Percentiles rank a stretch among this genome's conserved stretches.
These are phyloP conservation scores for Sardina pilchardus DNA, from an alignment of 2,113 vertebrate genomes.

Conservation along the genomic window DNA sequence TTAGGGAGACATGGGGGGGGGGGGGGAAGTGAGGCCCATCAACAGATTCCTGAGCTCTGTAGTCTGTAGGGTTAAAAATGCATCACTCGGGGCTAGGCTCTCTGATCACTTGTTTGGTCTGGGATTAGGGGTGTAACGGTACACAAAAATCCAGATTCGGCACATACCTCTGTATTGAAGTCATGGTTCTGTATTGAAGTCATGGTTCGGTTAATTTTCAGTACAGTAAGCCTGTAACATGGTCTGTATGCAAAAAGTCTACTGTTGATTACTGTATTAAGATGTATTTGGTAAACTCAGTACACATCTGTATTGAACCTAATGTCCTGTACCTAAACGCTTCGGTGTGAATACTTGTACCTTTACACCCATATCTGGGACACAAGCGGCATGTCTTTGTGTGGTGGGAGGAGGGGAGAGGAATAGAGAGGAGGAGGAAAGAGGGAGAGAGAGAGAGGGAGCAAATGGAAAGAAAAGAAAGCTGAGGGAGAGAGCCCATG, in stretches of 20 bases:
- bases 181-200: no score
- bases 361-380: neutral
- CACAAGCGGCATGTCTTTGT: neutral
- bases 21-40: neutral
- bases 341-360: no score
- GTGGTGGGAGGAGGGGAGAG: slow-evolving; percentile 35
- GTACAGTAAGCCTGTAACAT: no score
- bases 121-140: neutral
- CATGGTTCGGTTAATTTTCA: no score
- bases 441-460: slow-evolving; percentile 40
- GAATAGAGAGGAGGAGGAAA: slow-evolving; percentile 24
- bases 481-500: slow-evolving; percentile 56
- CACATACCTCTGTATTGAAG: no score
- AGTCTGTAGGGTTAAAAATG: neutral
- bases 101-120: neutral
- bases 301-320: no score
- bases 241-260: no score
- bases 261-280: no score
- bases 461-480: slow-evolving; percentile 3
- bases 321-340: no score
- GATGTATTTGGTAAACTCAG: no score
- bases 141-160: no score
- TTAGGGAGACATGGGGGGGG: neutral
- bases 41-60: neutral
- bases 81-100: neutral